These are phyloP conservation scores for Dryobates pubescens DNA, from an alignment of 2,797 vertebrate genomes.

Conservation along the genomic window DNA sequence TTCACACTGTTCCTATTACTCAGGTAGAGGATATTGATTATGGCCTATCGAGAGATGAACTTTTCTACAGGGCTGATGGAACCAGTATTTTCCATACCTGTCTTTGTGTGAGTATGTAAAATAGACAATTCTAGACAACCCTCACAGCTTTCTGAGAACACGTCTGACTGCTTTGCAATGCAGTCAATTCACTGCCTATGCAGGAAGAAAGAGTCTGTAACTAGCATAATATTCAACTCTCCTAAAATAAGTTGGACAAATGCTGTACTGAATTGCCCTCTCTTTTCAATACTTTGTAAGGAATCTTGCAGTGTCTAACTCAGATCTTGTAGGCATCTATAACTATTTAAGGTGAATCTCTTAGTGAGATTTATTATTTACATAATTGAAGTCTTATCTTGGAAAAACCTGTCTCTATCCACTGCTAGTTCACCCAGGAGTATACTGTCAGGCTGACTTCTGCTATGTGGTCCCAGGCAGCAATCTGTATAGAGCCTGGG, in stretches of 20 bases:
- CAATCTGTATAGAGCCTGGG: neutral
- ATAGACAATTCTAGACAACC: neutral
- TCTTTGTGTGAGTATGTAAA: neutral
- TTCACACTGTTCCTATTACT: neutral
- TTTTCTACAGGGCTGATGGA: neutral
- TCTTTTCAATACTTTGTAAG: neutral
- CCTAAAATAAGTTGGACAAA: neutral
- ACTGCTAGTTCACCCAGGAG: neutral
- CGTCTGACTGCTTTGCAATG: neutral
- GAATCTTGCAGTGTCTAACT: neutral
- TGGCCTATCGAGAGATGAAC: neutral
- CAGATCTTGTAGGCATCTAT: neutral
- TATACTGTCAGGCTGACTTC: neutral
- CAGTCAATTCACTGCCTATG: neutral
- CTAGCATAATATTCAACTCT: neutral
- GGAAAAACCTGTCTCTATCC: neutral
- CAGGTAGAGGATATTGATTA: neutral
- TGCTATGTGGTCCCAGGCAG: neutral
- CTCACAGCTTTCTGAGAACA: neutral
- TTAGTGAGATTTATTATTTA: neutral
- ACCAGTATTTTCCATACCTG: neutral
- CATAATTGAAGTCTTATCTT: neutral
- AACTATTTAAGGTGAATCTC: neutral
- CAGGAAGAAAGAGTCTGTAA: neutral
- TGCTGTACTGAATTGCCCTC: neutral